Base-by-base conservation (phyloP, 2,888 invertebrate genomes). In the Hirtodrosophila duncani region DNA sequence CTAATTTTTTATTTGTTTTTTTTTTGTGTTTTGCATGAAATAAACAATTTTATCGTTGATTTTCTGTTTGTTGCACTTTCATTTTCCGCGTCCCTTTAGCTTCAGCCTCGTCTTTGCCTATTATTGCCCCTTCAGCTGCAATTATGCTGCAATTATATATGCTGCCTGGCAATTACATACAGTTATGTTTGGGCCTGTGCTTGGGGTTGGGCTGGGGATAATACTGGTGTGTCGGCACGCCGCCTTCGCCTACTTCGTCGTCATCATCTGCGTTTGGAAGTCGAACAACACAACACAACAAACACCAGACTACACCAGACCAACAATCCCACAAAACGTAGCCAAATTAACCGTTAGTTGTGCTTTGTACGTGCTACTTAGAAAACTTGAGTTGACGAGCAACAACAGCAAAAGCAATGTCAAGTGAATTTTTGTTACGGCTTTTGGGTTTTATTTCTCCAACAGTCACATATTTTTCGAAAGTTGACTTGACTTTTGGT, bases 131-230 rank as follows among this genome's bases (percentile, higher is more conserved):
- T 55, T 39, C 16, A 26, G 31, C 71, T 70, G 77, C 80, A 80
- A 77, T 72, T 72, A 72, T 50, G 49, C 51, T 46, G 74, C 74
- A 71, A 79, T 77, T 72, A n/a, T n/a, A n/a, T n/a, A 64, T 67
- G 67, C 57, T 63, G 64, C 51, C 53, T 49, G 44, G 50, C 51
- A 66, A 66, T 66, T 62, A 77, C 66, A 60, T 62, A 77, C 66
- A 60, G 71, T 79, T 67, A 79, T 70, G 70, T 56, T 78, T 74
- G 48, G 48, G 65, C 53, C 43, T 50, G 27, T 16, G 21, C 14
- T 41, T 17, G 5, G 3, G 30, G 6, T 26, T 16, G 3, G 2
- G 42, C 11, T 26, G 7, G 7, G 7, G 24, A 4, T 14, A 17
- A 7, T 5, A 20, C 20, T 20, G 20, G 31, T 14, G 21, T 23